Evolutionary conservation across 2,888 invertebrate species (phyloP).

Genomic region (Fragum sueziense): DNA sequence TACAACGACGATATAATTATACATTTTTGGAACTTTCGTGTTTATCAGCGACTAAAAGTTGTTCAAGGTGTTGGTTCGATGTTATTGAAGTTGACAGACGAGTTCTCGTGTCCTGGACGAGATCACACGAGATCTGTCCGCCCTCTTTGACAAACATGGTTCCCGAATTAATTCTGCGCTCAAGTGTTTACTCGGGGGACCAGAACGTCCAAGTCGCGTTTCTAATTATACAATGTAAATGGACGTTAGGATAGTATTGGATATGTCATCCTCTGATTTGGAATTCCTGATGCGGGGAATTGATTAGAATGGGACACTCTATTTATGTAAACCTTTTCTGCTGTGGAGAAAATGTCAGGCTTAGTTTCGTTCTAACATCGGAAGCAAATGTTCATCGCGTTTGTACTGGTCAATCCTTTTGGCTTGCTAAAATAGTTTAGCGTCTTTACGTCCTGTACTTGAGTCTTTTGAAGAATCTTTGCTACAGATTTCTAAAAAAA

Average conservation of each 20-base stretch:
- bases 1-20: no score
- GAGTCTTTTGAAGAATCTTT: no score
- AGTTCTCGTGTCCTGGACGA: not conserved
- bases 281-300: not conserved
- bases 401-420: no score
- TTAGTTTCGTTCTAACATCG: not conserved
- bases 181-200: not conserved
- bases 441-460: no score
- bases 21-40: no score
- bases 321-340: not conserved
- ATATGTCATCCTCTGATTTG: constrained; percentile 1
- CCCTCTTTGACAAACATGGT: constrained; percentile 9
- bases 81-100: no score
- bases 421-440: no score
- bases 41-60: no score
- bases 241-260: not conserved
- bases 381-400: no score
- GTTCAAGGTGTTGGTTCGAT: no score
- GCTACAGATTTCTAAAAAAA: no score
- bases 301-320: not conserved
- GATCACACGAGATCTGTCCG: not conserved
- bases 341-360: not conserved
- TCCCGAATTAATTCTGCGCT: constrained; percentile 11
- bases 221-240: constrained; percentile 38
- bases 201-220: not conserved